Evolutionary conservation across 2,888 invertebrate species (phyloP), one percentile per base, ranked within the genome.

Genomic region (Itoplectis maculator): DNA sequence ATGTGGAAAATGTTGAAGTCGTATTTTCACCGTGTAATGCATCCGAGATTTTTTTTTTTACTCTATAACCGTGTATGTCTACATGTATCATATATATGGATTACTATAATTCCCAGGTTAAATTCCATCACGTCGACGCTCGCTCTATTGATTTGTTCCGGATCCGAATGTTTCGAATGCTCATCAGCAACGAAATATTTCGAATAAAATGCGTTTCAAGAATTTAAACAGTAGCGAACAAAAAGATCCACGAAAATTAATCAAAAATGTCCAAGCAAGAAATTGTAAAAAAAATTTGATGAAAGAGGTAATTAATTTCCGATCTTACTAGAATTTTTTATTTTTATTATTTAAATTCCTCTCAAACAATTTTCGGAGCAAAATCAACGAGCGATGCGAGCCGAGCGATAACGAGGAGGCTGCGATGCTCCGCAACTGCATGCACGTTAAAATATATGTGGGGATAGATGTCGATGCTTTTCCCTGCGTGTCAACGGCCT

Each of bases 1-100:
- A 70, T 59, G 37, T 42, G 42, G 20, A 37, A 70, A 63, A 40
- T 68, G 37, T 45, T 61, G 61, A 37, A n/a, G 8, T n/a, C 59
- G 13, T 59, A 59, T 5, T 35, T n/a, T 59, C 59, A 13, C 61
- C 61, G 18, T 61, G 61, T 37, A 61, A 61, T 40, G 37, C 37
- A 61, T 59, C 29, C 56, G 15, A 59, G 29, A 35, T 35, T 35
- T 29, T 51, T 51, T 18, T 51, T 29, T 51, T 51, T 18, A 18
- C 3, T 18, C n/a, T 15, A 45, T 11, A 45, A 45, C 29, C 29
- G 29, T 29, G 5, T 29, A 13, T 20, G 9, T 20, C 9, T 5
- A 51, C 18, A 51, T 29, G 7, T 18, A 18, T 18, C 18, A 18
- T 20, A 5, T 45, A 45, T 23, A 54, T 23, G 54, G 11, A 54